These are phyloP conservation scores for Microplitis demolitor DNA, from an alignment of 1,140 invertebrate genomes.

Conservation along the genomic window DNA sequence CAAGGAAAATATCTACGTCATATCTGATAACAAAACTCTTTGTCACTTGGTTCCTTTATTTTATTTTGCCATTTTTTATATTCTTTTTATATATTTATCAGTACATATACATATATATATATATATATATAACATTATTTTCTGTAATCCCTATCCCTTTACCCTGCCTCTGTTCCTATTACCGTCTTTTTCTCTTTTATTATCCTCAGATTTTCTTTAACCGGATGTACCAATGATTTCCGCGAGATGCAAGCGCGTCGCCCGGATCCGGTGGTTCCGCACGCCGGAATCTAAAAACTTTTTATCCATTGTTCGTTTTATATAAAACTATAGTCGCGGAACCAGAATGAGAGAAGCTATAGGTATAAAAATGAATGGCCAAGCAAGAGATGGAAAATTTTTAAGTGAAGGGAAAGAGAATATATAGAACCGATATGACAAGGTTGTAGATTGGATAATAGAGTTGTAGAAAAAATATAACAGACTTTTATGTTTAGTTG, in stretches of 20 bases:
- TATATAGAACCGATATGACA: no score
- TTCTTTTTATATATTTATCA: no score
- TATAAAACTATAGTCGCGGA: slow-evolving; percentile 8
- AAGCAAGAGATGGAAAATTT: no score
- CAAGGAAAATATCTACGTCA: neutral
- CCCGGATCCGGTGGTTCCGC: slow-evolving; percentile 23
- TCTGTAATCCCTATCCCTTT: no score
- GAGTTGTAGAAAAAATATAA: no score
- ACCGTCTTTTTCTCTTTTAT: neutral
- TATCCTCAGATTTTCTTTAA: neutral
- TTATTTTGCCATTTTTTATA: no score
- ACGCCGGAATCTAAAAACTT: slow-evolving; percentile 28
- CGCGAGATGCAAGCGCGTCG: slow-evolving; percentile 27
- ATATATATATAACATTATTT: no score
- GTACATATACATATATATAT: no score
- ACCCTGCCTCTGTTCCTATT: no score
- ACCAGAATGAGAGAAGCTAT: slow-evolving; percentile 1
- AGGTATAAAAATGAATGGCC: neutral
- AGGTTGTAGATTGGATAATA: no score
- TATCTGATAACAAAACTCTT: slow-evolving; percentile 25
- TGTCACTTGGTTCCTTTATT: slow-evolving; percentile 12
- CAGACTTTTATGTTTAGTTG: no score
- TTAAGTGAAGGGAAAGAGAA: no score
- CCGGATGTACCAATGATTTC: slow-evolving; percentile 41
- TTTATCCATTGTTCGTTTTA: slow-evolving; percentile 25